Conservation (phyloP, 2,888 invertebrate species). For the Xestia rhomboidea region DNA sequence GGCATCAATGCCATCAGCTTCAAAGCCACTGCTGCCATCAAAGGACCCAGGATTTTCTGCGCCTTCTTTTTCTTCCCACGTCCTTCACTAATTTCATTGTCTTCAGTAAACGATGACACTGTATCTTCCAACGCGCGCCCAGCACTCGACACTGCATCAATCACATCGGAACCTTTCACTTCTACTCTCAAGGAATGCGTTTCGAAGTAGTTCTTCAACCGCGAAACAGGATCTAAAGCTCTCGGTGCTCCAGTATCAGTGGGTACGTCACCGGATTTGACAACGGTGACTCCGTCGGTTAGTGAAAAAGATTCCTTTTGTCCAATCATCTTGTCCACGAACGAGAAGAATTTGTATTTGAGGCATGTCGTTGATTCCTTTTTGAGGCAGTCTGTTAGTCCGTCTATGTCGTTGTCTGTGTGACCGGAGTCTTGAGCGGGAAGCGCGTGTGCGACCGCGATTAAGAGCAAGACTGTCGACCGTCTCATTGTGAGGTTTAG, state of each 20-base stretch:
- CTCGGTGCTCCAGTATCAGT: constrained; percentile 95
- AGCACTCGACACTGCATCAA: constrained; percentile 94
- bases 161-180: constrained; percentile 95
- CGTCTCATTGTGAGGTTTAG: constrained; percentile 85
- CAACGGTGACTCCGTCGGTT: constrained; percentile 95
- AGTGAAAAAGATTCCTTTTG: constrained; percentile 95
- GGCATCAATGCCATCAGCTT: constrained; percentile 95
- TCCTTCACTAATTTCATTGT: constrained; percentile 90
- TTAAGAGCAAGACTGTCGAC: constrained; percentile 78
- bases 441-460: constrained; percentile 91
- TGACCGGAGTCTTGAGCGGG: constrained; percentile 93
- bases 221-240: constrained; percentile 92
- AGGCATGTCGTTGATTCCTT: constrained; percentile 96
- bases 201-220: constrained; percentile 94
- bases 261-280: constrained; percentile 93
- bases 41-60: constrained; percentile 94
- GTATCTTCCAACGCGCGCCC: constrained; percentile 95
- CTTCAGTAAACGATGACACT: constrained; percentile 92
- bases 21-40: constrained; percentile 93
- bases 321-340: constrained; percentile 95
- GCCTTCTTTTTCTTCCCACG: constrained; percentile 96
- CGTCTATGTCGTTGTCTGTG: constrained; percentile 94
- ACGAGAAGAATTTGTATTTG: constrained; percentile 96
- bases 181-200: constrained; percentile 96
- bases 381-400: constrained; percentile 94